Evolutionary conservation across 1,140 invertebrate species (phyloP).

Genomic region (Pentalonia nigronervosa): DNA sequence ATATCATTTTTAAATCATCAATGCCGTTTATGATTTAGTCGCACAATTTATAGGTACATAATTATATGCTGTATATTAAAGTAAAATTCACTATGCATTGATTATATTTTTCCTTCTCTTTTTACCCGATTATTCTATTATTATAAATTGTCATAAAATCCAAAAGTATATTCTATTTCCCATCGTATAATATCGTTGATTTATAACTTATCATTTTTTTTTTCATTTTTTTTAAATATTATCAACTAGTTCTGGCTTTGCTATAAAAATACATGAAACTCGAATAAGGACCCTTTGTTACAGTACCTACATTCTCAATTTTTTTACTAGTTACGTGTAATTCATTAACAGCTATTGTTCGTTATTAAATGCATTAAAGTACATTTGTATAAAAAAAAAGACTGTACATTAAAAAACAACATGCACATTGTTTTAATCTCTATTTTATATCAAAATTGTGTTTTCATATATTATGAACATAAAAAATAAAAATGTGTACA

Average conservation of each 20-base stretch:
- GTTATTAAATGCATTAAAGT: not conserved
- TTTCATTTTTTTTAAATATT: not conserved
- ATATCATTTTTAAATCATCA: too few relatives aligned
- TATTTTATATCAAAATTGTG: constrained; percentile 44
- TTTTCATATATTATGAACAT: constrained; percentile 33
- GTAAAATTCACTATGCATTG: too few relatives aligned
- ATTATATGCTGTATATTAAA: too few relatives aligned
- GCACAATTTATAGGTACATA: too few relatives aligned
- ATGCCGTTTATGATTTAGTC: too few relatives aligned
- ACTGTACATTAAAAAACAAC: constrained; percentile 11
- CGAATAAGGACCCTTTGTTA: not conserved
- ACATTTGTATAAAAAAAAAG: constrained; percentile 6
- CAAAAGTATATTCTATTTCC: not conserved
- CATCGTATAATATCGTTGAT: not conserved
- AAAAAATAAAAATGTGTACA: constrained; percentile 21
- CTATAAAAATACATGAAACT: not conserved
- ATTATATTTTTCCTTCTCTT: too few relatives aligned
- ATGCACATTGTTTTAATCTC: constrained; percentile 31
- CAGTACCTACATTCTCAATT: not conserved
- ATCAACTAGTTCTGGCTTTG: not conserved
- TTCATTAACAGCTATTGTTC: constrained; percentile 34
- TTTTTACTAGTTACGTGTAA: not conserved
- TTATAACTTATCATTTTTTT: not conserved
- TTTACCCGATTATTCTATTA: not conserved
- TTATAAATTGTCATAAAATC: not conserved